Percentiles rank a stretch among this genome's conserved stretches.
phyloP scores from a whole-genome alignment of 2,888 invertebrate species.

The Tetrapedia diversipes region DNA sequence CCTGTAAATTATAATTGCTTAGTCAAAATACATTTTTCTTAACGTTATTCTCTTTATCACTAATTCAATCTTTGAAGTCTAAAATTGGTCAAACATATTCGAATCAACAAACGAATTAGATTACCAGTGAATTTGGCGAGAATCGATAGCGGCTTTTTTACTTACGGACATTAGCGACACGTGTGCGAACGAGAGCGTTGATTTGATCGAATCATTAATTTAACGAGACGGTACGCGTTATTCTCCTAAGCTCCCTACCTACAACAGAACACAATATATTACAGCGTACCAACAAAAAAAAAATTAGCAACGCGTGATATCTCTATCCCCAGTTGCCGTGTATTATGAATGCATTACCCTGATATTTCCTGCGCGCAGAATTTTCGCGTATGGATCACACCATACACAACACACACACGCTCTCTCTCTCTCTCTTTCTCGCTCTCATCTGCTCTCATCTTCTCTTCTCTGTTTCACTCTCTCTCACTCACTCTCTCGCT shows the following conservation, averaged over 20 bases:
- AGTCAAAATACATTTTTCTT: no score
- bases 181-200: not conserved
- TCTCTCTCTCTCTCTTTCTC: no score
- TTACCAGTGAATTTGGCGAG: not conserved
- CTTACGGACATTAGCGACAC: not conserved
- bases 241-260: not conserved
- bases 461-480: no score
- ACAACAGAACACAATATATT: not conserved
- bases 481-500: no score
- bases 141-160: conserved; percentile 3
- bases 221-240: not conserved
- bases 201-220: conserved; percentile 11
- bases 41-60: no score
- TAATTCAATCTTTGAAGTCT: no score
- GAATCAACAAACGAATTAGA: no score
- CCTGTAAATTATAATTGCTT: no score
- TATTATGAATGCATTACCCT: not conserved
- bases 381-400: not conserved
- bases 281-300: not conserved
- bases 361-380: not conserved
- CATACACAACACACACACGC: no score
- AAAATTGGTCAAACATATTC: no score
- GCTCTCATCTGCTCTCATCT: no score
- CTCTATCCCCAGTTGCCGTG: not conserved
- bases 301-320: not conserved